These are phyloP conservation scores for Andrena bicolor DNA, from an alignment of 2,888 invertebrate species.

Conservation along the genomic window DNA sequence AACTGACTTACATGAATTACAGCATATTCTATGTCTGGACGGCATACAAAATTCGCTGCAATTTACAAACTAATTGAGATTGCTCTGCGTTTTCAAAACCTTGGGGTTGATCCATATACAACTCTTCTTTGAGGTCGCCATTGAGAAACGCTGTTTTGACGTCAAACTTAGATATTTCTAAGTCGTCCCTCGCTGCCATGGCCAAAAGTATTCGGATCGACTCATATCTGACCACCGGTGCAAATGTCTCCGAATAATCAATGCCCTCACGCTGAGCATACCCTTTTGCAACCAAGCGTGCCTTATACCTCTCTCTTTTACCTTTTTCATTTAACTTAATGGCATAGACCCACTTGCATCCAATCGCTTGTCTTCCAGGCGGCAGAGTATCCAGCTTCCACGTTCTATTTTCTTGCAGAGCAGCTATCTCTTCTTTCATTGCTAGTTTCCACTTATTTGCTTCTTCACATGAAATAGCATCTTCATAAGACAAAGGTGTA, in stretches of 20 bases:
- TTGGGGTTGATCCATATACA: conserved; percentile 22
- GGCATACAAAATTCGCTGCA: conserved; percentile 12
- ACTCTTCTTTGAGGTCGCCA: neutral
- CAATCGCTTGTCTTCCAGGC: neutral
- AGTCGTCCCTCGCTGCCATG: neutral
- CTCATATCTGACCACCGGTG: neutral
- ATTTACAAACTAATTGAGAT: neutral
- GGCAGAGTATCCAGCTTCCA: neutral
- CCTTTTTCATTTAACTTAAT: conserved; percentile 1
- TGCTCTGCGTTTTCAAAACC: neutral
- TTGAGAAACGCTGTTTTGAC: conserved; percentile 26
- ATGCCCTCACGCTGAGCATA: conserved; percentile 18
- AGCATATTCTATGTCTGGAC: neutral
- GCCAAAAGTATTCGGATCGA: neutral
- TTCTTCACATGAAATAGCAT: neutral
- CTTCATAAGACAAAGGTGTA: neutral
- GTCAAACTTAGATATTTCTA: conserved; percentile 12
- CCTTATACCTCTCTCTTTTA: conserved; percentile 7
- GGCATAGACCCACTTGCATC: conserved; percentile 20
- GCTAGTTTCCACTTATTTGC: neutral
- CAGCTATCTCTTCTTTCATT: neutral
- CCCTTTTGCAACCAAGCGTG: conserved; percentile 8
- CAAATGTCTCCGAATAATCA: conserved; percentile 15
- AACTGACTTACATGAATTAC: neutral
- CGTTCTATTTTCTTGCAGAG: neutral